These are phyloP conservation scores for Oasisia sp. DNA, from an alignment of 2,888 invertebrate genomes.

Conservation along the genomic window DNA sequence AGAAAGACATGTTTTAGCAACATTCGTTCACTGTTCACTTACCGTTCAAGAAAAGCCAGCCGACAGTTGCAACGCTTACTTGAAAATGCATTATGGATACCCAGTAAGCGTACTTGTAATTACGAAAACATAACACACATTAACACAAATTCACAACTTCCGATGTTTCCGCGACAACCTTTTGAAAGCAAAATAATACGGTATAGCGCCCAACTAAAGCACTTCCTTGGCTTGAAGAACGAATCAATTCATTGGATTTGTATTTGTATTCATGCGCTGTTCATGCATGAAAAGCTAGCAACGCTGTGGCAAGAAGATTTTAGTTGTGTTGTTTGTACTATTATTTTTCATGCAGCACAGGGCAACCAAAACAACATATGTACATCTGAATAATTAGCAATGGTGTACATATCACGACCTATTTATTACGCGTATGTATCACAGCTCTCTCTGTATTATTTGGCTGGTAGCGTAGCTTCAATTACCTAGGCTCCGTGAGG, in stretches of 20 bases:
- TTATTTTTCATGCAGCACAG: not conserved
- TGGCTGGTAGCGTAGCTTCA: too few relatives aligned
- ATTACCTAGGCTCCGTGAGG: too few relatives aligned
- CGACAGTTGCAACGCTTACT: not conserved
- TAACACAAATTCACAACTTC: not conserved
- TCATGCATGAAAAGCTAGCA: not conserved
- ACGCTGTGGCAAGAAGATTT: not conserved
- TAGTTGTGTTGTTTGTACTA: not conserved
- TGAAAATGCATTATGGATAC: not conserved
- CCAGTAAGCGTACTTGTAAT: not conserved
- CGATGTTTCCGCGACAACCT: not conserved
- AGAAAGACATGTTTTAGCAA: too few relatives aligned
- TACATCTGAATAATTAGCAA: too few relatives aligned
- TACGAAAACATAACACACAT: not conserved
- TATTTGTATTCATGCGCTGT: not conserved
- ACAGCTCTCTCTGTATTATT: too few relatives aligned
- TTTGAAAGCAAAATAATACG: not conserved
- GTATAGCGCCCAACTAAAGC: not conserved
- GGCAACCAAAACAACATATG: not conserved
- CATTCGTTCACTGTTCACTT: not conserved
- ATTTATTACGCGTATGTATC: too few relatives aligned
- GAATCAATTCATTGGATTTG: not conserved
- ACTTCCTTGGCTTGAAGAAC: not conserved
- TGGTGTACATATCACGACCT: too few relatives aligned
- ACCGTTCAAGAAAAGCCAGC: not conserved